Evolutionary conservation across 2,888 invertebrate genomes (phyloP).

Genomic region (Hydrotaea cyrtoneurina): DNA sequence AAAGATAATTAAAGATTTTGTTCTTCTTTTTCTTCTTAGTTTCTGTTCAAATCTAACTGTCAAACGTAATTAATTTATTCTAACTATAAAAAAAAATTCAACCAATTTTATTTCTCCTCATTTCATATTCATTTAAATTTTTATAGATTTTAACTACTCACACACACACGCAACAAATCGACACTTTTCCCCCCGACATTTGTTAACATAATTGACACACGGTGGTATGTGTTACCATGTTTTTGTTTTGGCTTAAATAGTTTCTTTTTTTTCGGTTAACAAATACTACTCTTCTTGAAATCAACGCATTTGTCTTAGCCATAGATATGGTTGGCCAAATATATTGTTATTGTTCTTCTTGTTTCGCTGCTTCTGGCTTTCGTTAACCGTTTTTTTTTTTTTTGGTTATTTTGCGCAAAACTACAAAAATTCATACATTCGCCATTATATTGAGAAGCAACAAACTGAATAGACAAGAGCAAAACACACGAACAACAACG

Average conservation of each 20-base stretch:
- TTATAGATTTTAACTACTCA: not conserved
- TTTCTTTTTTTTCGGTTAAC: conserved; percentile 8
- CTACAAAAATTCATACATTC: not conserved
- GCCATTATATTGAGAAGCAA: conserved; percentile 7
- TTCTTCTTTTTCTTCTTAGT: not conserved
- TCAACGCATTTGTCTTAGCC: conserved; percentile 28
- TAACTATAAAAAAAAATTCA: conserved; percentile 6
- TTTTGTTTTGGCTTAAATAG: conserved; percentile 27
- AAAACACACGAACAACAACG: not conserved
- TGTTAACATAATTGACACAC: conserved; percentile 34
- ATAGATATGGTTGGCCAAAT: not conserved
- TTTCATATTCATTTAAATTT: conserved; percentile 32
- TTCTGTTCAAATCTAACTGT: conserved; percentile 32
- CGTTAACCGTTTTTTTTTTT: conserved; percentile 8
- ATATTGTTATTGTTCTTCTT: conserved; percentile 9
- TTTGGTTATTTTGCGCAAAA: conserved; percentile 4
- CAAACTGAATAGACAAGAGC: no score
- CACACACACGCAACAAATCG: not conserved
- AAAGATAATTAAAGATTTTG: conserved; percentile 29
- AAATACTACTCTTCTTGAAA: conserved; percentile 9
- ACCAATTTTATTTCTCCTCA: conserved; percentile 23
- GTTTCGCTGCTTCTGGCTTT: not conserved
- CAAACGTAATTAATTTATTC: conserved; percentile 55
- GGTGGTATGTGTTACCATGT: conserved; percentile 18
- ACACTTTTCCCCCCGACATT: conserved; percentile 2